phyloP scores from a whole-genome alignment of 2,113 vertebrate species.

The Bostrychus sinensis region DNA sequence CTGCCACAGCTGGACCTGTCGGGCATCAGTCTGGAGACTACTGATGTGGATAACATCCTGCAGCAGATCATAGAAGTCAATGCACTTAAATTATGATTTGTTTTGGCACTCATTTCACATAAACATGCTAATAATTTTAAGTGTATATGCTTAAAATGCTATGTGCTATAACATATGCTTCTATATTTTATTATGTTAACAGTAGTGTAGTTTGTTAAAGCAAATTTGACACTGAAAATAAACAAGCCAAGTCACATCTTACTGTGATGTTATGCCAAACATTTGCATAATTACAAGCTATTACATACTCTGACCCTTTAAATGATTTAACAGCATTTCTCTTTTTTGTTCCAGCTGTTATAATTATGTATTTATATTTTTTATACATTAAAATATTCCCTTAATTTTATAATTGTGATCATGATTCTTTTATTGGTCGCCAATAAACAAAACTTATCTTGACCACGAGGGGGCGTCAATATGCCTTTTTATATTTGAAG shows the following conservation, averaged over 20 bases:
- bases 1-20: constrained; percentile 83
- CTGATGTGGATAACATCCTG: constrained; percentile 83
- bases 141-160: no score
- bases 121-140: no score
- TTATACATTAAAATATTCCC: constrained; percentile 5
- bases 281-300: not conserved
- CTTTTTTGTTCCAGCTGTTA: no score
- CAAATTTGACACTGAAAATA: no score
- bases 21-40: constrained; percentile 79
- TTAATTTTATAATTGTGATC: no score
- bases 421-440: not conserved
- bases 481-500: not conserved
- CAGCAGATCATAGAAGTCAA: constrained; percentile 85
- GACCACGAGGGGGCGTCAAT: not conserved
- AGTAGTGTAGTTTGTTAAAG: no score
- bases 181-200: no score
- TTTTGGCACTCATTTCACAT: not conserved
- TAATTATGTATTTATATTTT: constrained; percentile 11
- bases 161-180: no score
- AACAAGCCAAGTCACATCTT: no score
- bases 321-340: not conserved
- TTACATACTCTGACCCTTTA: not conserved
- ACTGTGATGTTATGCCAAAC: no score
- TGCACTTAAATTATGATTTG: constrained; percentile 53
- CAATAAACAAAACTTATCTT: not conserved